Conservation (phyloP, 1,140 invertebrate species). For the Drosophila ficusphila region DNA sequence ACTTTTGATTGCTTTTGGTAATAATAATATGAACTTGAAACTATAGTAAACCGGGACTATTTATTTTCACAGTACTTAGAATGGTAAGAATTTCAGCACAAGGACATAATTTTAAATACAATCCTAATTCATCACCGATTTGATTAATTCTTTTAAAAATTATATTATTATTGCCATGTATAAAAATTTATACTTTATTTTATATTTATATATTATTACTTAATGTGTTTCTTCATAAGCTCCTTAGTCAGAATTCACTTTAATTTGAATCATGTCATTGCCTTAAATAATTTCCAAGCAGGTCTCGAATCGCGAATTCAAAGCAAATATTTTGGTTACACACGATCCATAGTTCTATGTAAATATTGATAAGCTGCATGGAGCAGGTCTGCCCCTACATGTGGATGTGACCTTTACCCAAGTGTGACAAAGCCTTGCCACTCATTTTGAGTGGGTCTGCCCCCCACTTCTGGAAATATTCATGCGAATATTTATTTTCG, state of each 20-base stretch:
- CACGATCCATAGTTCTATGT: constrained; percentile 49
- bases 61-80: no score
- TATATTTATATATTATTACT: no score
- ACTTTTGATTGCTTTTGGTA: no score
- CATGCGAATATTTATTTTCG: constrained; percentile 8
- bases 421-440: constrained; percentile 32
- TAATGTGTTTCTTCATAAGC: neutral
- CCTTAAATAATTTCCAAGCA: neutral
- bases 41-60: no score
- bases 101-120: no score
- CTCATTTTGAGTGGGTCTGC: neutral
- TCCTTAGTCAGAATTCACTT: neutral
- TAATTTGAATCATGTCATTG: neutral
- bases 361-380: constrained; percentile 56
- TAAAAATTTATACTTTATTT: no score
- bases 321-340: constrained; percentile 32
- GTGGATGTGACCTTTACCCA: constrained; percentile 18
- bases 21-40: no score
- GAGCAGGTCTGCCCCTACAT: constrained; percentile 21
- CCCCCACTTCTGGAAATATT: neutral
- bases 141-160: no score
- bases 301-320: constrained; percentile 31
- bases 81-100: no score
- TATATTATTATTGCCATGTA: no score
- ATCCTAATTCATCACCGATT: no score